Evolutionary conservation across 1,140 invertebrate genomes (phyloP), one percentile per base, ranked within the genome.

Genomic region (Neoseiulus cucumeris): DNA sequence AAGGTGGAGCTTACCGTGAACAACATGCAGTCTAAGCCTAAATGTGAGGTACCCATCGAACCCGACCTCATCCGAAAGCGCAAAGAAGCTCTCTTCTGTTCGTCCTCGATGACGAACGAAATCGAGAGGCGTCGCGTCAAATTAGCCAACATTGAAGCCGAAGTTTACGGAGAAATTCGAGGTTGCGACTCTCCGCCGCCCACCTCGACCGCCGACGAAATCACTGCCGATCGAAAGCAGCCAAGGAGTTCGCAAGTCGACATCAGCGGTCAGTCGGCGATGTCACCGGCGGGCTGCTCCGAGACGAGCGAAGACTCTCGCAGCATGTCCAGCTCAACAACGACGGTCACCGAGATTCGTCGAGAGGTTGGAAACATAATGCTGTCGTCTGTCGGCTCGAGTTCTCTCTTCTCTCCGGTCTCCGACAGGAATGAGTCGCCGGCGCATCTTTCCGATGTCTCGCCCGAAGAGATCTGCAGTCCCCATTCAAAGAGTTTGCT

Each of bases 61-160:
- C 51, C 51, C 4, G 51, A 59, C 51, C 51, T 59, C 14, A 59
- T 59, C 33, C 17, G 22, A 14, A 59, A 59, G 33, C 51, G 51
- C 51, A 59, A 59, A 33, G 51, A 59, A 25, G 51, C 51, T 59
- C 51, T 59, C 51, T 59, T 59, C 51, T 59, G 51, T 59, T 59
- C 51, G 51, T 59, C 51, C 51, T 59, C 51, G 51, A 59, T 33
- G 51, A 59, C 51, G 51, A 59, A 59, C 22, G 51, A 59, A 29
- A 59, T 59, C 22, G 51, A 59, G 51, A 59, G 51, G 33, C 51
- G 51, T 29, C 51, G 51, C 51, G 51, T 33, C 22, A 59, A 59
- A 25, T 25, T 59, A 33, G 51, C 51, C 33, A 59, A 59, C 51
- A 59, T 59, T 20, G 51, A 59, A 59, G 51, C 51, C 9, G 51